Conservation (phyloP, 1,140 invertebrate genomes). For the Ridgeia piscesae region DNA sequence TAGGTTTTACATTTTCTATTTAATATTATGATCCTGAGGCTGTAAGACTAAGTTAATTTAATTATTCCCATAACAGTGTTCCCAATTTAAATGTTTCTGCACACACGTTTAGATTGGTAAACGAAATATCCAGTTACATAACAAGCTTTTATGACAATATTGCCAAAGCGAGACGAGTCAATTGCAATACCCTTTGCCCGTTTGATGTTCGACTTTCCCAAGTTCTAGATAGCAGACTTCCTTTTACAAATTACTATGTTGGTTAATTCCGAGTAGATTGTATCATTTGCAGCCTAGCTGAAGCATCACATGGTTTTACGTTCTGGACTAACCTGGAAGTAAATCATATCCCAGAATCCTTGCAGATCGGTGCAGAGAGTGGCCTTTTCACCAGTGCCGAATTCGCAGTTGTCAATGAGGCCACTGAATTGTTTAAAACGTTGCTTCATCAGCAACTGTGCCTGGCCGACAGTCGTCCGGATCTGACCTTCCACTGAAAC, state of each 20-base stretch:
- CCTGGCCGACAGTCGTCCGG: slow-evolving; percentile 69
- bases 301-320: too few relatives aligned
- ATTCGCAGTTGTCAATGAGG: slow-evolving; percentile 68
- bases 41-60: too few relatives aligned
- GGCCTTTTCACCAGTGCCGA: slow-evolving; percentile 63
- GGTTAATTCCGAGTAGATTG: neutral
- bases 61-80: too few relatives aligned
- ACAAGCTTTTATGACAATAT: too few relatives aligned
- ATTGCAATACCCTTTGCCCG: neutral
- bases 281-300: neutral
- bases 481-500: slow-evolving; percentile 63
- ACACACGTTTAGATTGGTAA: too few relatives aligned
- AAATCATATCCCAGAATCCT: slow-evolving; percentile 78
- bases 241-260: too few relatives aligned
- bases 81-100: too few relatives aligned
- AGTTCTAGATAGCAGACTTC: too few relatives aligned
- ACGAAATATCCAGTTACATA: too few relatives aligned
- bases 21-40: too few relatives aligned
- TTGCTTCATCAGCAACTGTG: slow-evolving; percentile 68
- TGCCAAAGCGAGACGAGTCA: slow-evolving; percentile 4
- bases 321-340: slow-evolving; percentile 62
- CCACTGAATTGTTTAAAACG: slow-evolving; percentile 68
- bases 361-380: slow-evolving; percentile 69
- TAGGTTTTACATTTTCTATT: too few relatives aligned
- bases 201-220: too few relatives aligned